Conservation (phyloP, 1,140 invertebrate species). For the Chrysomallon squamiferum region DNA sequence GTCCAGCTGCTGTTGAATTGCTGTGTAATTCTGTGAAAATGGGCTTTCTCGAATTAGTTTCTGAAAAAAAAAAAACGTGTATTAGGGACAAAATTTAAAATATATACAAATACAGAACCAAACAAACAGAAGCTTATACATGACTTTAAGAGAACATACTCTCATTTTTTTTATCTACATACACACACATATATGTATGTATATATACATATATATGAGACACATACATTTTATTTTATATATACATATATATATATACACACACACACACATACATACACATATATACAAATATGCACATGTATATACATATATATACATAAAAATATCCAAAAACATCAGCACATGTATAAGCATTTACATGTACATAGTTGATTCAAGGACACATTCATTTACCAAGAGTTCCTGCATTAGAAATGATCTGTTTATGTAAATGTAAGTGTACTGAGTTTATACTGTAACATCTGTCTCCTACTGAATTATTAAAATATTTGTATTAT, state of each 20-base stretch:
- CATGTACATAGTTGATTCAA: too few species aligned
- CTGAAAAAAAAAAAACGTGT: slow-evolving; percentile 26
- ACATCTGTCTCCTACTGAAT: too few species aligned
- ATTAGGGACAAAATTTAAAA: too few species aligned
- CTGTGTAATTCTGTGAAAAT: slow-evolving; percentile 45
- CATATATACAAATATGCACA: background rate
- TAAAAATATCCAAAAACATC: too few species aligned
- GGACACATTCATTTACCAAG: too few species aligned
- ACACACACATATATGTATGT: background rate
- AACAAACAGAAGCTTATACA: background rate
- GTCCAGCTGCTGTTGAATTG: slow-evolving; percentile 44
- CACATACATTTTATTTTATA: background rate
- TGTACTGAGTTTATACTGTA: too few species aligned
- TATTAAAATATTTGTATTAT: too few species aligned
- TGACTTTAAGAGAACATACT: background rate
- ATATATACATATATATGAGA: background rate
- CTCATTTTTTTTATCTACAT: background rate
- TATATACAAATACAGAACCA: background rate
- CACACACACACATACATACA: background rate
- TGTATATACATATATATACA: background rate
- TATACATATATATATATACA: background rate
- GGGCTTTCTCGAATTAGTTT: slow-evolving; percentile 26
- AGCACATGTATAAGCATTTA: too few species aligned
- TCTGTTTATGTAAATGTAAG: too few species aligned
- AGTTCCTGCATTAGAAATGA: too few species aligned